phyloP scores from a whole-genome alignment of 2,888 invertebrate species.

The Scaptomyza tumidula region DNA sequence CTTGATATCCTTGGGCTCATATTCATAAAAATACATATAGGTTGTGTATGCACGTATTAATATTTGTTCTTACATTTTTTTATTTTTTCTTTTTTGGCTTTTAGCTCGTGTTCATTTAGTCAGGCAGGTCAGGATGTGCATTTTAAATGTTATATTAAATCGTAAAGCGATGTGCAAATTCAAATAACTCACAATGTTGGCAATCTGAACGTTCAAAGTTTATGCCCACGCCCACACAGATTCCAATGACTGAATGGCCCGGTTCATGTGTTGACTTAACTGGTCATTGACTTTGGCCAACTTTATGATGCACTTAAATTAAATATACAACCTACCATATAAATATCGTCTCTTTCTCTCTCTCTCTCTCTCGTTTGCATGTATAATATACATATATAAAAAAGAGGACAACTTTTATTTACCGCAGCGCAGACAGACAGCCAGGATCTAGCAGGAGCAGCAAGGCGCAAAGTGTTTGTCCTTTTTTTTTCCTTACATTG shows the following conservation, averaged over 20 bases:
- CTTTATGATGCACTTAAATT: constrained; percentile 76
- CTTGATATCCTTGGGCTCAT: constrained; percentile 35
- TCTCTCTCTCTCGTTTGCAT: not conserved
- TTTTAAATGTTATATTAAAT: constrained; percentile 65
- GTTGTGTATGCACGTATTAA: not conserved
- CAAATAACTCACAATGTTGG: constrained; percentile 51
- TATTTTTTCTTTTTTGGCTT: constrained; percentile 11
- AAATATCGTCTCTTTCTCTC: constrained; percentile 20
- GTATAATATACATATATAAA: constrained; percentile 48
- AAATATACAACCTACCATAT: constrained; percentile 58
- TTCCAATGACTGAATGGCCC: not conserved
- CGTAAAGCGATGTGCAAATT: constrained; percentile 62
- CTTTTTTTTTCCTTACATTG: constrained; percentile 16
- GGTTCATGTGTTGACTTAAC: constrained; percentile 70
- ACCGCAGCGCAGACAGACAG: constrained; percentile 14
- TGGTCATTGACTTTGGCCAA: constrained; percentile 76
- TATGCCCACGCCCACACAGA: not conserved
- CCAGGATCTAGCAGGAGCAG: constrained; percentile 6
- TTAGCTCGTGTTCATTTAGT: constrained; percentile 7
- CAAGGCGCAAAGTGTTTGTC: constrained; percentile 15
- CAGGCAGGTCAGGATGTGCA: constrained; percentile 32
- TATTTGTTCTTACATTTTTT: not conserved
- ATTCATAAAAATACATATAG: not conserved
- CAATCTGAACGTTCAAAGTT: constrained; percentile 33
- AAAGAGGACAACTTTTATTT: constrained; percentile 67